Conservation (phyloP, 2,113 vertebrate species). For the Petroica traversi region DNA sequence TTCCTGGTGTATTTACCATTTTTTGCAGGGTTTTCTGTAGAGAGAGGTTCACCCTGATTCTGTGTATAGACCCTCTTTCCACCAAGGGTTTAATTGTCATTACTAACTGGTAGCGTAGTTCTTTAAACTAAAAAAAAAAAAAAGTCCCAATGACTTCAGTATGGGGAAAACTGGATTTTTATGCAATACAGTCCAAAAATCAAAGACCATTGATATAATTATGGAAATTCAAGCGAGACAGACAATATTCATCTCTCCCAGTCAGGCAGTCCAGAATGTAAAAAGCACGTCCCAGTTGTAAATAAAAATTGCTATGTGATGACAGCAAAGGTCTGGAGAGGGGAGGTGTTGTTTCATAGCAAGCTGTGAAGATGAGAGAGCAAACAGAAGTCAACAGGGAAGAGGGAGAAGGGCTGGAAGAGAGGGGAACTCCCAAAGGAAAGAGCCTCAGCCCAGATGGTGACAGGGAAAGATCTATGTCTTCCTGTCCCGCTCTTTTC, state of each 20-base stretch:
- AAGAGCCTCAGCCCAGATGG: not conserved
- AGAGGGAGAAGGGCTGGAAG: not conserved
- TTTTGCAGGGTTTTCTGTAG: not conserved
- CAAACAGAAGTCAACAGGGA: not conserved
- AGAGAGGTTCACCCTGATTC: not conserved
- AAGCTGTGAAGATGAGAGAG: not conserved
- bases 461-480: slow-evolving; percentile 18
- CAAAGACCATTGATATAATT: not conserved
- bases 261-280: fast-evolving
- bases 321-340: not conserved
- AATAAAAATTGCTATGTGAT: not conserved
- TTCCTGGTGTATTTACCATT: not conserved
- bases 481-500: not conserved
- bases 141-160: not conserved
- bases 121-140: not conserved
- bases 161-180: not conserved
- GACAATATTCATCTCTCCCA: not conserved
- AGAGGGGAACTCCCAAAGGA: not conserved
- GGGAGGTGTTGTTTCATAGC: not conserved
- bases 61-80: not conserved
- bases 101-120: not conserved
- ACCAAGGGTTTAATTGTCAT: not conserved
- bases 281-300: not conserved
- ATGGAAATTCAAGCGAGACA: not conserved
- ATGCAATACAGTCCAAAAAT: not conserved